A percentile compares a stretch with the other conserved stretches of the same genome.
phyloP scores from a whole-genome alignment of 2,888 invertebrate species.

The Ochropleura plecta region DNA sequence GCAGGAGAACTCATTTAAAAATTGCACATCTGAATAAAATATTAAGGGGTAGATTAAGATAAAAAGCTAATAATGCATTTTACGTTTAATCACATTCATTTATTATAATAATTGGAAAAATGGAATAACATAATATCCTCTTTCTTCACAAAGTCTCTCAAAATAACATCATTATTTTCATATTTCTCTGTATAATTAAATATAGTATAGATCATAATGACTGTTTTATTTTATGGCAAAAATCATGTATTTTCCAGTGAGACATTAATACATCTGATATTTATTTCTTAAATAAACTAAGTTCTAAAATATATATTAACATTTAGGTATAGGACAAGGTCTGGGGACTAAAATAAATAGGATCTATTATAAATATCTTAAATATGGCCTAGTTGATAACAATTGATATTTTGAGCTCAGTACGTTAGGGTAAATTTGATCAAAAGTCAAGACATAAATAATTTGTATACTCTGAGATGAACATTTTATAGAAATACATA shows the following conservation, averaged over 20 bases:
- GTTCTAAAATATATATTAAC: slow-evolving; percentile 58
- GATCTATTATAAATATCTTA: slow-evolving; percentile 46
- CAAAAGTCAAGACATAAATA: slow-evolving; percentile 44
- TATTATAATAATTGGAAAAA: slow-evolving; percentile 76
- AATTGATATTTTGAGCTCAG: slow-evolving; percentile 50
- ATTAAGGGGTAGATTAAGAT: no score
- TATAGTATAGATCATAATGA: slow-evolving; percentile 52
- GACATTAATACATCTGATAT: slow-evolving; percentile 35
- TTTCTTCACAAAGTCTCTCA: slow-evolving; percentile 34
- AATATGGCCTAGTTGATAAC: slow-evolving; percentile 40
- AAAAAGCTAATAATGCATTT: slow-evolving; percentile 21
- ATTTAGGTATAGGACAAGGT: slow-evolving; percentile 56
- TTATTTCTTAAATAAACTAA: slow-evolving; percentile 45
- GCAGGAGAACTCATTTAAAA: no score
- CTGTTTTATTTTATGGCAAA: slow-evolving; percentile 66
- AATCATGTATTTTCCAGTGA: slow-evolving; percentile 41
- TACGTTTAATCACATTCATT: slow-evolving; percentile 73
- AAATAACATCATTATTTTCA: slow-evolving; percentile 53
- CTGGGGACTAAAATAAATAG: slow-evolving; percentile 62
- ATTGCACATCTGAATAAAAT: no score
- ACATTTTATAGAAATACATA: slow-evolving; percentile 59
- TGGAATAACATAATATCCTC: slow-evolving; percentile 73
- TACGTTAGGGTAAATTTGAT: slow-evolving; percentile 43
- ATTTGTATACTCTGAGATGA: slow-evolving; percentile 52
- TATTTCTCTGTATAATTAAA: slow-evolving; percentile 35